Conservation (phyloP, 2,888 invertebrate genomes). For the Caenorhabditis macrosperma region DNA sequence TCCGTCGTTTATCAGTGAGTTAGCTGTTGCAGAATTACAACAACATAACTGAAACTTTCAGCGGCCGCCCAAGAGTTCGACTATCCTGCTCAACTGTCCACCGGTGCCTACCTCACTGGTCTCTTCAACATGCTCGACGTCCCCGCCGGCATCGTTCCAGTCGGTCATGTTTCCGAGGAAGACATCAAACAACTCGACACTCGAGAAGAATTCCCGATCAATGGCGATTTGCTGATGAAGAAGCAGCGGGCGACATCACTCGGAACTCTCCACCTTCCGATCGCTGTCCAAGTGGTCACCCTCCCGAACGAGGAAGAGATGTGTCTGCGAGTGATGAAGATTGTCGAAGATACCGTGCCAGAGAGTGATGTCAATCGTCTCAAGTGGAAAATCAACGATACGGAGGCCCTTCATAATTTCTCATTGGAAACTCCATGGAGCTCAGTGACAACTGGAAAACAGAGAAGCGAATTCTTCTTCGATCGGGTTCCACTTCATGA, state of each 20-base stretch:
- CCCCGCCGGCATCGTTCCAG: conserved; percentile 81
- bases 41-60: conserved; percentile 34
- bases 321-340: conserved; percentile 72
- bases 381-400: too few relatives aligned
- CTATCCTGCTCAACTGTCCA: conserved; percentile 69
- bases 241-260: background rate
- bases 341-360: conserved; percentile 55
- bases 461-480: too few relatives aligned
- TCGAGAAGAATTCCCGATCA: conserved; percentile 33
- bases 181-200: conserved; percentile 67
- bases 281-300: conserved; percentile 72
- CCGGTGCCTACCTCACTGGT: conserved; percentile 75
- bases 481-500: too few relatives aligned
- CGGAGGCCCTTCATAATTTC: too few relatives aligned
- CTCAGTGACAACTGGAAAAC: too few relatives aligned
- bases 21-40: background rate
- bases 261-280: conserved; percentile 65
- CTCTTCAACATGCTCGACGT: conserved; percentile 81
- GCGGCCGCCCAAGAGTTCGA: conserved; percentile 76
- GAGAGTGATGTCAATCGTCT: background rate
- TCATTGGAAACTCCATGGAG: too few relatives aligned
- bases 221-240: conserved; percentile 29
- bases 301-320: conserved; percentile 73
- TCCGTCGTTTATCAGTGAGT: conserved; percentile 78
- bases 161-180: conserved; percentile 73